phyloP scores from a whole-genome alignment of 2,888 invertebrate genomes.

The Spilarctia lutea region DNA sequence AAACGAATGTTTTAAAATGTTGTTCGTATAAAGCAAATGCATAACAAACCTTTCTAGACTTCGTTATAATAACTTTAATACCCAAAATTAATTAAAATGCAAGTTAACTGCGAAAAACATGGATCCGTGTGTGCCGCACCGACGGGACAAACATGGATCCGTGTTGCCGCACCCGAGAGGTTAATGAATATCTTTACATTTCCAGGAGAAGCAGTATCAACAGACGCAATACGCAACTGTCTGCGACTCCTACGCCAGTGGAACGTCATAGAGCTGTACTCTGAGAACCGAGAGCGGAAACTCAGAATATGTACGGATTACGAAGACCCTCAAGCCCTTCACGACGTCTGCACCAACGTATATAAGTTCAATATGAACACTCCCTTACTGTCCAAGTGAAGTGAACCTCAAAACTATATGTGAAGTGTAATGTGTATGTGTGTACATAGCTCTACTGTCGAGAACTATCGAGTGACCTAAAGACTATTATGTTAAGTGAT shows the following conservation, averaged over 20 bases:
- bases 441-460: slow-evolving; percentile 19
- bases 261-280: slow-evolving; percentile 90
- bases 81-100: too few species aligned
- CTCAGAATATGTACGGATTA: slow-evolving; percentile 66
- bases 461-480: background rate
- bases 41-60: too few species aligned
- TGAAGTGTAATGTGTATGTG: slow-evolving; percentile 3
- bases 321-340: slow-evolving; percentile 53
- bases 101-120: too few species aligned
- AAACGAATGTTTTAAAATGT: too few species aligned
- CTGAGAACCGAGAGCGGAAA: slow-evolving; percentile 62
- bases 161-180: too few species aligned
- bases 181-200: background rate
- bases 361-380: slow-evolving; percentile 73
- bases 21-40: too few species aligned
- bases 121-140: too few species aligned
- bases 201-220: slow-evolving; percentile 94
- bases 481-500: slow-evolving; percentile 19
- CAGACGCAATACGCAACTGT: slow-evolving; percentile 95
- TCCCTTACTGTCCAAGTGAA: slow-evolving; percentile 61
- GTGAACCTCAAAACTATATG: background rate
- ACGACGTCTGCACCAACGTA: slow-evolving; percentile 64
- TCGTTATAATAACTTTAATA: too few species aligned
- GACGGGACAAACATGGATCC: too few species aligned
- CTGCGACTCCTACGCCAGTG: slow-evolving; percentile 93